Evolutionary conservation across 2,113 vertebrate genomes (phyloP), one percentile per base, ranked within the genome.

Genomic region (Platycercus adscitus): DNA sequence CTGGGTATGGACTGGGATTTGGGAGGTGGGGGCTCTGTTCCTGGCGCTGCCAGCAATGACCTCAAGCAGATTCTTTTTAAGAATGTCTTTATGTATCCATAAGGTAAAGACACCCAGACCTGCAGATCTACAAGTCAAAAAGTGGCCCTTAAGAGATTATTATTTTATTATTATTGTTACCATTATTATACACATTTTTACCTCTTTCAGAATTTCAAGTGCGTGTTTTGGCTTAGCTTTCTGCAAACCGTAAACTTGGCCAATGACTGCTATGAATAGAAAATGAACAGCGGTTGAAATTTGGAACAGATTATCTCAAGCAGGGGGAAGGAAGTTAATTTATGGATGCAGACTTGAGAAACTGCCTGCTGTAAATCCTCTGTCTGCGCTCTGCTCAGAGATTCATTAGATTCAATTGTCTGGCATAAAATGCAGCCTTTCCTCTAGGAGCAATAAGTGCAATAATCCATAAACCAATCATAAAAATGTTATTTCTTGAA

Each of bases 391-490:
- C 73, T 94, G 77, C 96, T 93, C 77, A 29, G 81, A 96, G 83
- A 96, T 96, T 97, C 92, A 92, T 89, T 96, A 92, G 86, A 96
- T 94, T 96, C 88, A 89, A 95, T 96, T 96, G 88, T 91, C 96
- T 94, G 65, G 90, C 90, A 93, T 92, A 91, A 95, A 94, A 97
- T 69, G 86, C 82, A 96, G 95, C 60, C 82, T 91, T 90, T 96
- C 88, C 92, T 95, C 76, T 55, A 91, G 86, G 90, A 96, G 43
- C 78, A 95, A 64, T 92, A 96, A 97, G 93, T 81, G 63, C 72
- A 94, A 68, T 93, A 96, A 94, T 93, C 95, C 95, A 93, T 96
- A 94, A 97, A 93, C 41, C 89, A 88, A 95, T 94, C 93, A 94
- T 95, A 93, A 89, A 91, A 83, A 86, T 69, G 47, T 86, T 95